Conservation (phyloP, 2,797 vertebrate species). For the Myotis myotis region DNA sequence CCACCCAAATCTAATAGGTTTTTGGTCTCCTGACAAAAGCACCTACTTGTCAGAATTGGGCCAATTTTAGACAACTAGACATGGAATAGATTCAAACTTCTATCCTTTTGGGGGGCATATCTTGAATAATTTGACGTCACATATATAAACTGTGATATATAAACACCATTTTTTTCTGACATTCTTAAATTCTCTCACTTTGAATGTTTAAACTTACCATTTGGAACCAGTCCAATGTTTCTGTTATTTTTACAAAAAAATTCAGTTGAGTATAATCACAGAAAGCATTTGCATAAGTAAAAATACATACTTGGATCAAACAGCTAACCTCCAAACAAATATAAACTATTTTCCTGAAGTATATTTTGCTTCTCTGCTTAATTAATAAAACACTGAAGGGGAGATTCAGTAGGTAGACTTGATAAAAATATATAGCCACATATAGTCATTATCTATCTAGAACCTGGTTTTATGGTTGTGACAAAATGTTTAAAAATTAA, state of each 20-base stretch:
- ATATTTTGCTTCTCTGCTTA: neutral
- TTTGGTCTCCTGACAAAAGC: neutral
- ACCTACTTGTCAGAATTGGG: neutral
- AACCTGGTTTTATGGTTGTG: neutral
- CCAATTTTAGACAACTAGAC: neutral
- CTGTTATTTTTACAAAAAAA: neutral
- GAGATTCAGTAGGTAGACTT: neutral
- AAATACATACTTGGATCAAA: neutral
- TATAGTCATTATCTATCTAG: neutral
- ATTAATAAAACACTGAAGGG: neutral
- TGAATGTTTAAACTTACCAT: neutral
- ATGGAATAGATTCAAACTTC: neutral
- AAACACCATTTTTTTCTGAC: neutral
- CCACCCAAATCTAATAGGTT: neutral
- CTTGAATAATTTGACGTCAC: neutral
- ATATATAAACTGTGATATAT: neutral
- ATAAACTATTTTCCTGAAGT: neutral
- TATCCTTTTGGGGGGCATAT: neutral
- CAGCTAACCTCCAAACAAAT: neutral
- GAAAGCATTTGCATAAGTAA: slow-evolving; percentile 8
- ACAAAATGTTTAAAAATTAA: neutral
- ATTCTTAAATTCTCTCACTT: neutral
- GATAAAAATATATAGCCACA: neutral
- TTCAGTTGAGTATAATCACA: neutral
- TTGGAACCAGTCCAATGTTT: neutral